Evolutionary conservation across 1,140 invertebrate species (phyloP), one percentile per base, ranked within the genome.

Genomic region (Argopecten irradians): DNA sequence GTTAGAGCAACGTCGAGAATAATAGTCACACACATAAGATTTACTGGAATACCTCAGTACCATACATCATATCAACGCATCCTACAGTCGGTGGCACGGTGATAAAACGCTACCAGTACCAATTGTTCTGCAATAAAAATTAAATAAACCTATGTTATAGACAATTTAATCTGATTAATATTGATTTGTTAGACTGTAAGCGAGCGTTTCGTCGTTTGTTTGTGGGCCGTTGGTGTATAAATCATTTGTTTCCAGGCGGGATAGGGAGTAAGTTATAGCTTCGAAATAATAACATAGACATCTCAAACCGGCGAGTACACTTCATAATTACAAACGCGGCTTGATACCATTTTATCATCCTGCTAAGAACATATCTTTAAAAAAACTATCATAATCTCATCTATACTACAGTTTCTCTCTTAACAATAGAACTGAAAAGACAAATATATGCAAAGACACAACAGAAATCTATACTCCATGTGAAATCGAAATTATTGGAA

Each of bases 171-270:
- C 28, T n/a, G 28, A 71, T 71, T 71, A 71, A 28, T 71, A 71
- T 71, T 71, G 55, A 71, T 71, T 71, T 71, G 55, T 71, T 28
- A 71, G 55, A n/a, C 55, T 8, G 55, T 1, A 28, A 71, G 55
- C 55, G n/a, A 71, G 55, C 55, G 55, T 71, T 71, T 71, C 11
- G 55, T 71, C 55, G 55, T 71, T 71, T 71, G 55, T 71, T 71
- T 71, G 55, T 71, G 11, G 55, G n/a, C 55, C 22, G 55, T 71
- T 71, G n/a, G 55, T 71, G n/a, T 71, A 71, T 71, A 71, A 71
- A 71, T 71, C 55, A 71, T 71, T 71, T 71, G 55, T 71, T 71
- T 71, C 55, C 28, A 28, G 22, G 55, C n/a, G 55, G 55, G 55
- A 71, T 71, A 71, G n/a, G 28, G 55, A 3, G 55, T 71, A 71